Evolutionary conservation across 2,113 vertebrate species (phyloP).

Genomic region (Scolopax mira): DNA sequence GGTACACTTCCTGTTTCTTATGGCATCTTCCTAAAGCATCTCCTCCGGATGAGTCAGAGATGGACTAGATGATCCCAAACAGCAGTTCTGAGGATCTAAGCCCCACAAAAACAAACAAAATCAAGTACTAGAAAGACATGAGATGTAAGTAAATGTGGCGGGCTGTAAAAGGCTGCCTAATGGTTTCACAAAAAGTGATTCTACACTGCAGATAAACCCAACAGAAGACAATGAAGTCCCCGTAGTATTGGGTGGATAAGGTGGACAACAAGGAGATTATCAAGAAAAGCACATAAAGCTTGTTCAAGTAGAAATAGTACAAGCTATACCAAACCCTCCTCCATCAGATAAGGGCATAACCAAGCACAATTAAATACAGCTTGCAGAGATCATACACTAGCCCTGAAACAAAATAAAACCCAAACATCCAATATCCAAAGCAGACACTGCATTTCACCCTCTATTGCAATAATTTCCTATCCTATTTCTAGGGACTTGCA

Average conservation of each 20-base stretch:
- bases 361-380: background rate
- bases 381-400: background rate
- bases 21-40: background rate
- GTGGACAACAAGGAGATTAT: background rate
- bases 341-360: background rate
- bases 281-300: background rate
- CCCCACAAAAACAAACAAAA: background rate
- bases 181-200: background rate
- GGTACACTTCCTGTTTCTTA: background rate
- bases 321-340: background rate
- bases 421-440: background rate
- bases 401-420: background rate
- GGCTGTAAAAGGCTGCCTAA: background rate
- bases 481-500: background rate
- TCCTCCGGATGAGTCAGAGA: background rate
- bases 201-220: background rate
- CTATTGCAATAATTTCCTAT: background rate
- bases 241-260: background rate
- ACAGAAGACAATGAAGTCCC: background rate
- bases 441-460: background rate
- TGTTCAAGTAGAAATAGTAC: background rate
- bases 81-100: background rate
- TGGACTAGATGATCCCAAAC: background rate
- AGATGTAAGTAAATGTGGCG: fast-evolving
- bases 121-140: background rate